Evolutionary conservation across 2,888 invertebrate species (phyloP).

Genomic region (Synergus japonicus): DNA sequence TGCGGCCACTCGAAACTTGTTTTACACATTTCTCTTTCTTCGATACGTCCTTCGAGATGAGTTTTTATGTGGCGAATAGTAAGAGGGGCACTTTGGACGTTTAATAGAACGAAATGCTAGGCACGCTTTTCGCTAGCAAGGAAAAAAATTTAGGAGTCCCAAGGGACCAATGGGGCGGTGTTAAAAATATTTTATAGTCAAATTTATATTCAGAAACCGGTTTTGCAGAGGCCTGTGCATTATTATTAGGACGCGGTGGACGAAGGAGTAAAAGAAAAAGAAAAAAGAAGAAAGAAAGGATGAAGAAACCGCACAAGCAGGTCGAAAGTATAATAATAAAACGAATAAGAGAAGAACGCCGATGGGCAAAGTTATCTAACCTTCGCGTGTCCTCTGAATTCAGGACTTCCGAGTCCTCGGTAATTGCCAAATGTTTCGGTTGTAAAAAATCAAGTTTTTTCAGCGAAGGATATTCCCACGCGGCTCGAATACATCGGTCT

Average conservation of each 20-base stretch:
- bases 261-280: conserved; percentile 4
- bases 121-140: conserved; percentile 25
- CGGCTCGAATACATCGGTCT: neutral
- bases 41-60: conserved; percentile 28
- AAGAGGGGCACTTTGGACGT: conserved; percentile 22
- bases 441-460: conserved; percentile 17
- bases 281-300: conserved; percentile 35
- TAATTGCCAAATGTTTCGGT: conserved; percentile 19
- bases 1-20: conserved; percentile 23
- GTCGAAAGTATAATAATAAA: conserved; percentile 42
- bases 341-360: conserved; percentile 43
- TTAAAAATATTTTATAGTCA: conserved; percentile 61
- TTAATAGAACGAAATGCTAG: conserved; percentile 34
- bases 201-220: conserved; percentile 59
- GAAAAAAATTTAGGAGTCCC: conserved; percentile 39
- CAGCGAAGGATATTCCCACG: conserved; percentile 26
- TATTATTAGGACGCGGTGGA: conserved; percentile 20
- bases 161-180: conserved; percentile 41
- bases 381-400: conserved; percentile 38
- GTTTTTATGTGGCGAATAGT: conserved; percentile 18
- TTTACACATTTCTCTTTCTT: neutral
- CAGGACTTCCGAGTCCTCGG: conserved; percentile 37
- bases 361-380: conserved; percentile 34
- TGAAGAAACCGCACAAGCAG: conserved; percentile 39
- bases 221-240: conserved; percentile 46